Evolutionary conservation across 2,113 vertebrate species (phyloP).

Genomic region (Otus sunia): DNA sequence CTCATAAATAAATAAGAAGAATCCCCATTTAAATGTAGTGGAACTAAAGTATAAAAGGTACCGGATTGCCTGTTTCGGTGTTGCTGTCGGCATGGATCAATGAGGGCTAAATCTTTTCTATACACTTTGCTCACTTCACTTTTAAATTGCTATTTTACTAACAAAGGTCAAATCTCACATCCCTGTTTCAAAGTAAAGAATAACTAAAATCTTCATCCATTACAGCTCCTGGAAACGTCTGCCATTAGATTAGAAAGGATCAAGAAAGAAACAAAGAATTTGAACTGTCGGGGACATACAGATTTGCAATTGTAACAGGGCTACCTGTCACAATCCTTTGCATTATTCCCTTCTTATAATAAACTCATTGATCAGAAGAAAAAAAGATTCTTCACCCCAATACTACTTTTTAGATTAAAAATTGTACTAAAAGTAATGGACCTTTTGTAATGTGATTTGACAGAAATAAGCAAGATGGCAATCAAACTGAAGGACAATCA

Average conservation of each 20-base stretch:
- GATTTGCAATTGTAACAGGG: background rate
- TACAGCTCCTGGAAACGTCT: background rate
- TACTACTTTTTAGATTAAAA: background rate
- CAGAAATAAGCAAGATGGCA: background rate
- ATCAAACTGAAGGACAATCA: background rate
- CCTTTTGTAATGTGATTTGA: background rate
- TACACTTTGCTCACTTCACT: background rate
- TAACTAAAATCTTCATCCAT: background rate
- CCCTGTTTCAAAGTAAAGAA: background rate
- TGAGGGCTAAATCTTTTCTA: background rate
- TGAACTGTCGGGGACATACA: background rate
- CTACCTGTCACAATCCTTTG: background rate
- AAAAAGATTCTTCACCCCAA: background rate
- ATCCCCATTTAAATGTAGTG: constrained; percentile 11
- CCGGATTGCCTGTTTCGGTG: background rate
- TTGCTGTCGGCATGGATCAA: background rate
- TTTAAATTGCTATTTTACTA: constrained; percentile 10
- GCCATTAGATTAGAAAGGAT: background rate
- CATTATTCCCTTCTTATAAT: background rate
- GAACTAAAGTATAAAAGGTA: constrained; percentile 6
- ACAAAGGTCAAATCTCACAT: background rate
- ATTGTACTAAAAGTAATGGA: background rate
- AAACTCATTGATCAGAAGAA: background rate
- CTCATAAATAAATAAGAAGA: constrained; percentile 52
- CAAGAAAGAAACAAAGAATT: background rate